Evolutionary conservation across 2,113 vertebrate genomes (phyloP), one percentile per base, ranked within the genome.

Genomic region (Empidonax traillii): DNA sequence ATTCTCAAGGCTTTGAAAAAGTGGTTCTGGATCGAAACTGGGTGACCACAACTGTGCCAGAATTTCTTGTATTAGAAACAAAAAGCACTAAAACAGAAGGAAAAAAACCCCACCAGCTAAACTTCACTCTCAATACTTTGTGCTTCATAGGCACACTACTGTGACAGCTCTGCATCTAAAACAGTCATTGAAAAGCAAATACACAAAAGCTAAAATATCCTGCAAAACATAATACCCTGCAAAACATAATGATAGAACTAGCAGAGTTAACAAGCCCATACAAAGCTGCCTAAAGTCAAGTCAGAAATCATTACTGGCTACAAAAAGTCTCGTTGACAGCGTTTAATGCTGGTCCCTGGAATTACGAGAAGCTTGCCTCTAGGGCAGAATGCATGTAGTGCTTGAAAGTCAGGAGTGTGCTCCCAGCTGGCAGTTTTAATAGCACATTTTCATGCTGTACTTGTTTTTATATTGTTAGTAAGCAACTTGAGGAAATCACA

Each of bases 351-450:
- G 25, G 92, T 67, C 55, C 24, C 89, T 78, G 89, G 71, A 90
- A 85, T 92, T 89, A 68, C 24, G 24, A 94, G 93, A 75, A 91
- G 72, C 59, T 6, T 72, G 74, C 87, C 95, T 82, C 65, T 12
- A 72, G 92, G 79, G 91, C 51, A 95, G 63, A 94, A 92, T 20
- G 62, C 67, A 55, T 39, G 78, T 55, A 96, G 58, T 39, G 81
- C 63, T 89, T 87, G 78, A 74, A 78, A 91, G 86, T 47, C 90
- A 94, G 79, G 47, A 85, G 66, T 10, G 7, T 83, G 69, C 89
- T 92, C 90, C 66, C 87, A 96, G 59, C 68, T 97, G 95, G 94
- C 94, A 97, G 91, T 37, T 97, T 73, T 84, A 92, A 90, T 59
- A 62, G 76, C 65, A 75, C 53, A 55, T 55, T 96, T 92, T 52